Evolutionary conservation across 35 echinoderm and acorn worm genomes (phyloP).

Genomic region (Apostichopus japonicus): DNA sequence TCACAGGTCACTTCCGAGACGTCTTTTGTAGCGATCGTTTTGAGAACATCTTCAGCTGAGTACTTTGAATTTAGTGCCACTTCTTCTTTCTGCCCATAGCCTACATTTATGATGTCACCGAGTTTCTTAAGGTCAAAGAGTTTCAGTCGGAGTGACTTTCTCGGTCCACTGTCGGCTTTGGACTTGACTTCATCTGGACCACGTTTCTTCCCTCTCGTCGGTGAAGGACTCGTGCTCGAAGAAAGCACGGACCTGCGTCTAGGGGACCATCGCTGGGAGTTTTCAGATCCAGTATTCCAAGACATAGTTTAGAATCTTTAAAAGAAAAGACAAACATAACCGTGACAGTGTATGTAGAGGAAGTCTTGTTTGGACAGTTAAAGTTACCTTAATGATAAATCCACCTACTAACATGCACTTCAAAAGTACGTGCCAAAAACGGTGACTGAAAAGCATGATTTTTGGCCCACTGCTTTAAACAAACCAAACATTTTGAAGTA

Average conservation of each 20-base stretch:
- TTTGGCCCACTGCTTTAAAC: too few species aligned
- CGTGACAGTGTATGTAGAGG: too few species aligned
- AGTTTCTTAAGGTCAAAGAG: not conserved
- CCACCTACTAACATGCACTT: too few species aligned
- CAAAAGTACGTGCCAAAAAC: too few species aligned
- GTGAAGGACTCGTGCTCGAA: not conserved
- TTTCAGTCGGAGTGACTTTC: not conserved
- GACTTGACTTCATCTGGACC: not conserved
- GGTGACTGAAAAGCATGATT: too few species aligned
- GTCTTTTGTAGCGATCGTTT: not conserved
- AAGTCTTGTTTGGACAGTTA: too few species aligned
- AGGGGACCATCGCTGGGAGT: not conserved
- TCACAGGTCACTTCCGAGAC: not conserved
- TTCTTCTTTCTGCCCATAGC: not conserved
- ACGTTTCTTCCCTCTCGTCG: not conserved
- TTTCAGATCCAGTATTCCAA: not conserved
- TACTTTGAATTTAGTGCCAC: not conserved
- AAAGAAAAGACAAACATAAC: not conserved
- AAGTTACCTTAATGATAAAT: too few species aligned
- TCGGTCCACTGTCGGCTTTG: not conserved
- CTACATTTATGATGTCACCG: not conserved
- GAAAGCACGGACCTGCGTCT: not conserved
- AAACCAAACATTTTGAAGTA: too few species aligned
- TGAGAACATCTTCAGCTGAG: not conserved
- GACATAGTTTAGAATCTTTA: not conserved